phyloP scores from a whole-genome alignment of 2,888 invertebrate genomes.

The Pollenia angustigena region DNA sequence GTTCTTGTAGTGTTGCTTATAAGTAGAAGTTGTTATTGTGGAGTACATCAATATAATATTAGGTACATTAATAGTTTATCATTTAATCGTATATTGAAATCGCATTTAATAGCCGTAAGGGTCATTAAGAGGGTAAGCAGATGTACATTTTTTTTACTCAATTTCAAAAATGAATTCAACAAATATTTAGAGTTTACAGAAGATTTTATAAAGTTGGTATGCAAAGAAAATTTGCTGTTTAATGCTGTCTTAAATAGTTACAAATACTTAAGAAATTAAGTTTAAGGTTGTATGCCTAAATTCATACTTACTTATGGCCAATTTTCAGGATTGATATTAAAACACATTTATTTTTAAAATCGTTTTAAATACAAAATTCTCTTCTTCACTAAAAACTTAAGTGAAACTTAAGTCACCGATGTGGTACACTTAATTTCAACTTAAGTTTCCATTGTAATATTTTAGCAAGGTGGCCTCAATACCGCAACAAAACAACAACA shows the following conservation, averaged over 20 bases:
- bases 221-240: neutral
- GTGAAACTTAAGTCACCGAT: no score
- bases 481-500: no score
- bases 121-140: slow-evolving; percentile 7
- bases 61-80: slow-evolving; percentile 59
- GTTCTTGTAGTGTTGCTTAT: neutral
- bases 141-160: slow-evolving; percentile 2
- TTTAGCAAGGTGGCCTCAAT: no score
- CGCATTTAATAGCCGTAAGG: slow-evolving; percentile 53
- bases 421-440: no score
- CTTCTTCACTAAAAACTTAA: no score
- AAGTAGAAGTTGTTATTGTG: neutral
- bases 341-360: no score
- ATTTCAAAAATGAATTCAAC: slow-evolving; percentile 7
- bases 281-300: no score
- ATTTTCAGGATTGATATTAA: no score
- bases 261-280: no score
- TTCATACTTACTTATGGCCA: no score
- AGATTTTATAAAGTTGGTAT: neutral
- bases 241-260: neutral
- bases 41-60: slow-evolving; percentile 54
- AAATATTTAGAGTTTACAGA: neutral
- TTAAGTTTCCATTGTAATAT: no score
- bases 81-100: slow-evolving; percentile 50
- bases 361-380: no score